Evolutionary conservation across 1,140 invertebrate species (phyloP), one percentile per base, ranked within the genome.

Genomic region (Hyles euphorbiae): DNA sequence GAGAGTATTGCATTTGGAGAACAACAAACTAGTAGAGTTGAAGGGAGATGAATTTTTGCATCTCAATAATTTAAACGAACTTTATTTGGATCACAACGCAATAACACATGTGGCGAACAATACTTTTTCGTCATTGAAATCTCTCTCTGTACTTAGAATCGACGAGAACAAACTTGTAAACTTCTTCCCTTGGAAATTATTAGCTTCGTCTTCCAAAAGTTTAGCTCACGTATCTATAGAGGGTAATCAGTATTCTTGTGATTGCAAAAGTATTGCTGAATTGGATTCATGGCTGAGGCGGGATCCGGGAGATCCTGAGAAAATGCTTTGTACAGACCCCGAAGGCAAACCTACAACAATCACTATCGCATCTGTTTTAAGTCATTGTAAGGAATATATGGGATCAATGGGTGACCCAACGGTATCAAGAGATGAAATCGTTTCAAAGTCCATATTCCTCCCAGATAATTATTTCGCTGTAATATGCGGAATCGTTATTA

Each of bases 11-110:
- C 94, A 96, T 85, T 91, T 97, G 67, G 94, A 96, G 79, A 93
- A 95, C 80, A 97, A 97, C 84, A 91, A 93, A 68, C 90, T 97
- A 46, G 91, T 91, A 56, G 91, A 92, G 63, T 88, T 96, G 33
- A 91, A 93, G 58, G 95, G 95, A 1, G 93, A 93, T 75, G 95
- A 96, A 81, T 93, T 97, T 76, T 90, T 91, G 68, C 91, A 92
- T 71, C 76, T 96, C 49, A 93, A 94, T 78, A 93, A 91, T 74
- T 89, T 97, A 40, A 92, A 93, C 68, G 95, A 96, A 76, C 90
- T 97, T 10, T 96, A 96, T 88, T 90, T 97, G 36, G 95, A 96
- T 73, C 92, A 95, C 74, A 97, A 97, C 84, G 85, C 91, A 34
- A 92, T 97, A 53, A 80, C 90, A 10, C 92, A 91, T 75, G 93